Base-by-base conservation (phyloP, 2,888 invertebrate species). In the Euplagia quadripunctaria region DNA sequence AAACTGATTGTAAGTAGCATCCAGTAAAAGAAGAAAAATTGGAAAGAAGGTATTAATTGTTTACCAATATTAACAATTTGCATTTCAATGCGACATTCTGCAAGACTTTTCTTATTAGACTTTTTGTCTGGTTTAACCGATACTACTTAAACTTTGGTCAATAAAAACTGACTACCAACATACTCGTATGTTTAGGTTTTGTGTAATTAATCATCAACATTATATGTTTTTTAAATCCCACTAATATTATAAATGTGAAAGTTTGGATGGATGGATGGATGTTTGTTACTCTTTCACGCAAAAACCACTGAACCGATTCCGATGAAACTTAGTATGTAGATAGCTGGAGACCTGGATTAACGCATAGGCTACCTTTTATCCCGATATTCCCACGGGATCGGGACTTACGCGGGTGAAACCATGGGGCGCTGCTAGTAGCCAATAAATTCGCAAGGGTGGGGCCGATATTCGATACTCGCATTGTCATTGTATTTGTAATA, bases 401-500 rank as follows among this genome's bases (percentile, higher is more conserved):
- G 8, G 8, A 6, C 43, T 6, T 61, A 20, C n/a, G n/a, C n/a
- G n/a, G n/a, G n/a, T n/a, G n/a, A n/a, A n/a, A n/a, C n/a, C n/a
- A n/a, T n/a, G n/a, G n/a, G n/a, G n/a, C n/a, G n/a, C n/a, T n/a
- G n/a, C n/a, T n/a, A n/a, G n/a, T n/a, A n/a, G n/a, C n/a, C n/a
- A 31, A 14, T 31, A 7, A 12, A 14, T 31, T 61, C 31, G 31
- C 12, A 61, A 61, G 31, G 9, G 17, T 55, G 20, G 20, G 61
- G 55, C 14, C 64, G n/a, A n/a, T 70, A 73, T 69, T 69, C 61
- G 63, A 70, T 64, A 51, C 70, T n/a, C 71, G 72, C 69, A 73
- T 71, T 65, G 67, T 55, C 65, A 66, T 64, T 70, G 68, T 69
- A 70, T 58, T 72, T 70, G 65, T 67, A 71, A 79, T 75, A 80